A percentile compares a stretch with the other conserved stretches of the same genome.
These are phyloP conservation scores for Lontra canadensis DNA, from an alignment of 2,113 vertebrate species.

Conservation along the genomic window DNA sequence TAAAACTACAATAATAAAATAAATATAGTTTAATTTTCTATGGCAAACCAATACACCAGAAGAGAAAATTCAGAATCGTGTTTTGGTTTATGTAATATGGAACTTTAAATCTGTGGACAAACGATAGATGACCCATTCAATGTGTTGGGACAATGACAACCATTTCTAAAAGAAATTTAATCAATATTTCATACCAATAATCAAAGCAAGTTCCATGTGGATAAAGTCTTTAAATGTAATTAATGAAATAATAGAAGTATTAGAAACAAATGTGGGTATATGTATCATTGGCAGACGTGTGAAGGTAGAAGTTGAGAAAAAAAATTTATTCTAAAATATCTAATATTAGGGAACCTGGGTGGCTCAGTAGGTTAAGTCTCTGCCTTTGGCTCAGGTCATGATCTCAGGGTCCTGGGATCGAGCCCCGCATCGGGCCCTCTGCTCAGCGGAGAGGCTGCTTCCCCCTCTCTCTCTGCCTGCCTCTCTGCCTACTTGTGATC, in stretches of 20 bases:
- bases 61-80: neutral
- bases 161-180: neutral
- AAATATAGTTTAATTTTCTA: neutral
- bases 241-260: neutral
- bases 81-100: neutral
- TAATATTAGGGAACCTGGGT: neutral
- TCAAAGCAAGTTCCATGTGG: neutral
- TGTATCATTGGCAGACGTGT: neutral
- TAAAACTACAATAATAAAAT: neutral
- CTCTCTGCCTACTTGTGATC: no score
- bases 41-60: neutral
- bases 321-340: neutral
- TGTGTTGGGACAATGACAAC: neutral
- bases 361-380: no score
- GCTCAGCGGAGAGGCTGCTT: no score
- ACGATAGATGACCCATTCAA: neutral
- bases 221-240: slow-evolving; percentile 25
- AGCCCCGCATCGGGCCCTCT: no score
- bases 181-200: neutral
- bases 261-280: neutral
- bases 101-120: neutral
- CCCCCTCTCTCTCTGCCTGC: no score
- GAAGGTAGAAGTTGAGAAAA: neutral
- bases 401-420: no score
- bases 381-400: no score